Evolutionary conservation across 2,888 invertebrate species (phyloP).

Genomic region (Sacculina carcini): DNA sequence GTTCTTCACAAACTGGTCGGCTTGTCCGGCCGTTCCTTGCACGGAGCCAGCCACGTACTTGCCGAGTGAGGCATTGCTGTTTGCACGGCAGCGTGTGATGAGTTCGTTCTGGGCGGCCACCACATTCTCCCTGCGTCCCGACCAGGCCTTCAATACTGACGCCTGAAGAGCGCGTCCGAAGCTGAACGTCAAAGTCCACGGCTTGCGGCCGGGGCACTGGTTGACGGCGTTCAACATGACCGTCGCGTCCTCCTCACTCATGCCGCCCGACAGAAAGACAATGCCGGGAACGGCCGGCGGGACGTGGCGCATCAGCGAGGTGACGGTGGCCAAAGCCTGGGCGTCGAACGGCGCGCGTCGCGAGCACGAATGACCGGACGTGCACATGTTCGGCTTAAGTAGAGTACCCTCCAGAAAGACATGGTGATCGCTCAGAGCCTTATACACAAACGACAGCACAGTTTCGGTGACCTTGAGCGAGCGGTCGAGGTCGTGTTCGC

Average conservation of each 20-base stretch:
- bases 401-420: constrained; percentile 92
- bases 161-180: constrained; percentile 93
- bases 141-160: constrained; percentile 83
- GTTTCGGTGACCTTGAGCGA: constrained; percentile 85
- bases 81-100: constrained; percentile 28
- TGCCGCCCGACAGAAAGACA: constrained; percentile 93
- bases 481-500: constrained; percentile 76
- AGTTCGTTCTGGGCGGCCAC: constrained; percentile 39
- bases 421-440: constrained; percentile 87
- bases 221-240: constrained; percentile 86
- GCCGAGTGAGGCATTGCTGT: constrained; percentile 68
- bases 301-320: constrained; percentile 71
- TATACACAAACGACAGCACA: constrained; percentile 81
- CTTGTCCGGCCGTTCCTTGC: constrained; percentile 55
- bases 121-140: constrained; percentile 53
- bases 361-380: constrained; percentile 55
- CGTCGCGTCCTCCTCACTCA: constrained; percentile 92
- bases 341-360: constrained; percentile 50
- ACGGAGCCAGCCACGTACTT: constrained; percentile 71
- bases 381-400: constrained; percentile 98
- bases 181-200: constrained; percentile 39
- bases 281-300: constrained; percentile 88
- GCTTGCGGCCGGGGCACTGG: constrained; percentile 11
- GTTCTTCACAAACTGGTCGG: constrained; percentile 76
- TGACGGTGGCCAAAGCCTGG: constrained; percentile 73